Base-by-base conservation (phyloP, 1,140 invertebrate species). In the Himalopsyche phryganea region DNA sequence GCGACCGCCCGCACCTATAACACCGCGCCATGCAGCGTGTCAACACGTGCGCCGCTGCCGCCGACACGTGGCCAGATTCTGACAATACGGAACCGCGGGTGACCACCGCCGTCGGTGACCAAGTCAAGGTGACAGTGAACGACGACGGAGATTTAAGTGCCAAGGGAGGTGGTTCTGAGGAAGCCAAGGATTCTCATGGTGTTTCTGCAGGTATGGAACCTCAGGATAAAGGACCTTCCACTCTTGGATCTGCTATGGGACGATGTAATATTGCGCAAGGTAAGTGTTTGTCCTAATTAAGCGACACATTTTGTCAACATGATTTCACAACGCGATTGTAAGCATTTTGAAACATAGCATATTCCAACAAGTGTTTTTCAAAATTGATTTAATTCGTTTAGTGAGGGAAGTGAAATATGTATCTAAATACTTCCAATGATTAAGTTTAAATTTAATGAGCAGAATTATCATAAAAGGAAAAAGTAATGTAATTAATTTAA, bases 21-120 rank as follows among this genome's bases (percentile, higher is more conserved):
- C n/a, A 11, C 45, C 53, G 52, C 54, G 54, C 54, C 54, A 57
- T 59, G 57, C 57, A 59, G 49, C 57, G 57, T 23, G 57, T 41
- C 28, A 50, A 59, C 57, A 59, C 57, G 57, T 59, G 57, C 44
- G 50, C 44, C 40, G 14, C 50, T 40, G 40, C 38, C 38, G 11
- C 38, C 38, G 38, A 32, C 18, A 13, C 41, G 51, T 32, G 42
- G 11, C 42, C 50, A 14, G 23, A 28, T 28, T 20, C 40, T 32
- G 41, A 32, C 40, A n/a, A 32, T 14, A n/a, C 13, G 20, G 19
- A 33, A 14, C 19, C 10, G n/a, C 13, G n/a, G 13, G 11, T 18
- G 10, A 28, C 28, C 47, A 41, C 41, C 1, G 18, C 11, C 33
- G 38, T 33, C 13, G 11, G 17, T 5, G 48, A 46, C 23, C 38